These are phyloP conservation scores for Rhopilema esculentum DNA, from an alignment of 30 jellyfish, hydroid and myxozoan genomes.

Conservation along the genomic window DNA sequence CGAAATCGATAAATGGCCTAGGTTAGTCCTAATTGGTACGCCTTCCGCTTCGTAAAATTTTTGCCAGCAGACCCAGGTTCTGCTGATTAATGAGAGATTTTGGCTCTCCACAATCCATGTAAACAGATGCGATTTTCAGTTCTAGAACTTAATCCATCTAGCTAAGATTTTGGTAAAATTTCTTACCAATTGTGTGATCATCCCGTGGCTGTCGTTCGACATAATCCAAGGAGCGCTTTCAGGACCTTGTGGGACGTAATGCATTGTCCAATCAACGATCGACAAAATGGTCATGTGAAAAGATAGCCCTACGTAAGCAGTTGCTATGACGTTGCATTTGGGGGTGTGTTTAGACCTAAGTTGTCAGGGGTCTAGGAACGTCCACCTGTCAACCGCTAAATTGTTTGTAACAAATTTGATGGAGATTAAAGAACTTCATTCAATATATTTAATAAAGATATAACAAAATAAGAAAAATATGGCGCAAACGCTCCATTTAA, in stretches of 20 bases:
- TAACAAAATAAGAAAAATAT: too few species aligned
- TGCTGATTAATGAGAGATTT: neutral
- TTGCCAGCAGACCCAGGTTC: neutral
- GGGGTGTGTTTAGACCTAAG: constrained; percentile 62
- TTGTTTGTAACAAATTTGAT: too few species aligned
- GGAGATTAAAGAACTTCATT: too few species aligned
- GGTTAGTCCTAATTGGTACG: too few species aligned
- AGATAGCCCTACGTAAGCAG: constrained; percentile 25
- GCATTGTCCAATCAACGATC: constrained; percentile 41
- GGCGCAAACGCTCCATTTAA: too few species aligned
- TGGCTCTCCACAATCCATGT: neutral
- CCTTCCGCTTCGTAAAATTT: too few species aligned
- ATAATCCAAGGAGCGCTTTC: neutral
- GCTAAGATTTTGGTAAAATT: neutral
- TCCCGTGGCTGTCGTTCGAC: neutral
- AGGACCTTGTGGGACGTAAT: neutral
- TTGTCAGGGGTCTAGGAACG: neutral
- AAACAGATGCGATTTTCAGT: neutral
- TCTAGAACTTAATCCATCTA: neutral
- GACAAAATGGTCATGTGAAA: constrained; percentile 36
- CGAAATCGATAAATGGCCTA: constrained; percentile 23
- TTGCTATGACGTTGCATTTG: constrained; percentile 53
- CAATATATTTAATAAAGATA: too few species aligned
- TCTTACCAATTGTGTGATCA: neutral
- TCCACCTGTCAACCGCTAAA: neutral